Evolutionary conservation across 2,797 vertebrate species (phyloP), one percentile per base, ranked within the genome.

Genomic region (Decapterus maruadsi): DNA sequence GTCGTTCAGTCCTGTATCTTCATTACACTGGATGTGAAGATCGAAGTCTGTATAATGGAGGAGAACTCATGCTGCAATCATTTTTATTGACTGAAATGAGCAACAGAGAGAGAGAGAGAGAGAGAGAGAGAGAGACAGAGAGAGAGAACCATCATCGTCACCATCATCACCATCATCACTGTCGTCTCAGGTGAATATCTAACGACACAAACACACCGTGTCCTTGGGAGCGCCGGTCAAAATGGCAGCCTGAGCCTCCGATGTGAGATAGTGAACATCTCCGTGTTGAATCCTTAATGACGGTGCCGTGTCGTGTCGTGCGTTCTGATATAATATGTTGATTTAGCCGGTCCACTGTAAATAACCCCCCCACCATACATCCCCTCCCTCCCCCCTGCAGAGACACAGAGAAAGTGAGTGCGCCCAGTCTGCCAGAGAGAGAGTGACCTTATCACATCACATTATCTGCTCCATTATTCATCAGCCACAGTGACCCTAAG

Each of bases 61-160:
- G 46, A 31, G 56, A 78, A 29, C 31, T 4, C 94, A 89, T 26
- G 26, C 26, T 57, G 96, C 95, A 83, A 96, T 97, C 95, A 96
- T 96, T 93, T 97, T 97, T 78, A 96, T 93, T 95, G 89, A 90
- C 42, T 7, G 8, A 96, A 95, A 96, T 80, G 13, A 54, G 58
- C 95, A 82, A 62, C 82, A 29, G 57, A 14, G 48, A 61, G 10
- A 62, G 26, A 65, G 19, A 20, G 63, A 55, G 72, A 77, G 72
- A n/a, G 26, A 65, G 19, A 20, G 63, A 55, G 72, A 77, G 72
- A n/a, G 26, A 65, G 19, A 20, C n/a, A n/a, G 26, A 65, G 19
- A 20, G 63, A 55, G 72, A 77, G 72, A 13, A 13, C 74, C 14
- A 80, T 85, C 77, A 77, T 72, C 79, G 59, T 87, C 80, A 53